A percentile compares a stretch with the other conserved stretches of the same genome.
These are phyloP conservation scores for Leptobrachium leishanense DNA, from an alignment of 2,113 vertebrate species.

Conservation along the genomic window DNA sequence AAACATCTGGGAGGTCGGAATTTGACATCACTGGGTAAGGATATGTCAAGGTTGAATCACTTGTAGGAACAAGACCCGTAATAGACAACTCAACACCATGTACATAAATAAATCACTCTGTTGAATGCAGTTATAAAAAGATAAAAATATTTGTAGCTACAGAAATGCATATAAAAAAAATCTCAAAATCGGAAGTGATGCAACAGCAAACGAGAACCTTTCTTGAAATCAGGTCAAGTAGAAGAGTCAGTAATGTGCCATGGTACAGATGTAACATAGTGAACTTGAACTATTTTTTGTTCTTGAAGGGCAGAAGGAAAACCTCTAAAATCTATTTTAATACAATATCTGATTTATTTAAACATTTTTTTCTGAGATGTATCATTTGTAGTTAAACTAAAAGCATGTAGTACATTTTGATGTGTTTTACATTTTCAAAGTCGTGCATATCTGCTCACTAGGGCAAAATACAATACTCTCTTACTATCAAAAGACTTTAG, in stretches of 20 bases:
- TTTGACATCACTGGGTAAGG: too few relatives aligned
- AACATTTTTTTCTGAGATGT: not conserved
- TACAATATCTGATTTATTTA: not conserved
- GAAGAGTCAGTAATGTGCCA: not conserved
- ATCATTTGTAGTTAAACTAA: not conserved
- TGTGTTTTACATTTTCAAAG: not conserved
- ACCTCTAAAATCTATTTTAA: not conserved
- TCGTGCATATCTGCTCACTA: not conserved
- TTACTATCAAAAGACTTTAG: not conserved
- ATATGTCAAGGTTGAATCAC: not conserved
- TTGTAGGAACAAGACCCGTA: not conserved
- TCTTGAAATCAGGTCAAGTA: not conserved
- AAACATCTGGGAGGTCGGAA: too few relatives aligned
- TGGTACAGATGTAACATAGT: not conserved
- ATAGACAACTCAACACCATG: not conserved
- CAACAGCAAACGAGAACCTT: not conserved
- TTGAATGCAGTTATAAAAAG: not conserved
- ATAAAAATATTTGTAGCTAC: not conserved
- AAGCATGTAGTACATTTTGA: not conserved
- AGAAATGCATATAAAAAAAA: not conserved
- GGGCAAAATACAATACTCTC: not conserved
- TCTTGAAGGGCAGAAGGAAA: not conserved
- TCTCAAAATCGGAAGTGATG: not conserved
- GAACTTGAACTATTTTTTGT: not conserved
- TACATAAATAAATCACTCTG: not conserved